Evolutionary conservation across 2,888 invertebrate genomes (phyloP), one percentile per base, ranked within the genome.

Genomic region (Leucophora obtusa): DNA sequence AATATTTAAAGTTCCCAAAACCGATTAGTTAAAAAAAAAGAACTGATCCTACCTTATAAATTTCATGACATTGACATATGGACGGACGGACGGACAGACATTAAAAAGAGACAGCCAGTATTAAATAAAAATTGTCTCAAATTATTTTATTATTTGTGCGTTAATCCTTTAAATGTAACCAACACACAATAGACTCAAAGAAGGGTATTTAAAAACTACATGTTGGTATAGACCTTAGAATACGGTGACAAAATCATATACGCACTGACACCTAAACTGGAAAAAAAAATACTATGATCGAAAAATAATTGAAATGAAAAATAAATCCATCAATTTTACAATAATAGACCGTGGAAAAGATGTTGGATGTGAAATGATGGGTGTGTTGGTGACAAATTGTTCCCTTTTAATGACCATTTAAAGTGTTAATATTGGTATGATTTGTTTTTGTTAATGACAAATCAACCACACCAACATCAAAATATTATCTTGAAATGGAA

Each of bases 151-250:
- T 74, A 74, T 73, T 50, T 74, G 59, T 60, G 54, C 66, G 73
- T 58, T 81, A 81, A 81, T 81, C 77, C 81, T 81, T 81, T 81
- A 77, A 74, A 81, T 81, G 66, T 51, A 70, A 70, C 68, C 68
- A 58, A 38, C 51, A 70, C 54, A 65, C 59, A 47, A 38, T 53
- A 11, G 38, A 74, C 9, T 51, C 10, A 47, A 66, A 73, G 65
- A 73, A 75, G 73, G 65, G 60, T 74, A 70, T 59, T 71, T 65
- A 60, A 68, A 28, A 28, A 28, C 56, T 7, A 43, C 54, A 66
- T 65, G 21, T 35, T 38, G 6, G 33, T 11, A 66, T 54, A 14
- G 38, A 66, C 38, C 43, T 58, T 28, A 9, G 47, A 60, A 54
- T 60, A 60, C 43, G 66, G 73, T 77, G 81, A 81, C 81, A 81